phyloP scores from a whole-genome alignment of 2,888 invertebrate species.

The Biston betularia region DNA sequence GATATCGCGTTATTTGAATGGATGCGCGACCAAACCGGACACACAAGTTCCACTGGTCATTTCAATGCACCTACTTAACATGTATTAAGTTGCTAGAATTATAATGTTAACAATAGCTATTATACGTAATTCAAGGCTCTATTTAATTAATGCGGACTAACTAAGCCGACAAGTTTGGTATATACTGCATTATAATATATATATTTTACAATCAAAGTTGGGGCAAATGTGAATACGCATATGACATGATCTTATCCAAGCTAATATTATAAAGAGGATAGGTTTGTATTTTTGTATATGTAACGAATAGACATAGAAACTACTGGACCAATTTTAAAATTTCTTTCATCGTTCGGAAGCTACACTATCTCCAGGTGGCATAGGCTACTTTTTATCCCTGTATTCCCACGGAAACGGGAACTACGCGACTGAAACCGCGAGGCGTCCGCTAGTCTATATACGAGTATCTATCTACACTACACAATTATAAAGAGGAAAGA shows the following conservation, averaged over 20 bases:
- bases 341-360: no score
- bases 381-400: no score
- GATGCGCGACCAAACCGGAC: conserved; percentile 30
- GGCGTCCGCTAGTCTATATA: no score
- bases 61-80: conserved; percentile 23
- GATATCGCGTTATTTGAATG: conserved; percentile 5
- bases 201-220: conserved; percentile 1
- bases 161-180: conserved; percentile 3
- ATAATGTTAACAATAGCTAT: conserved; percentile 16
- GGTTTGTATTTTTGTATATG: no score
- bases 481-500: no score
- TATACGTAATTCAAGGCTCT: conserved; percentile 19
- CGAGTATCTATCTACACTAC: no score
- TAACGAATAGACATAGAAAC: no score
- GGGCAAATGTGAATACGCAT: neutral
- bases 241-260: neutral
- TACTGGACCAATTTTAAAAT: no score
- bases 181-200: conserved; percentile 6
- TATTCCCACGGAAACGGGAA: no score
- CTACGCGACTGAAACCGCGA: no score
- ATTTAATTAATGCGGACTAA: conserved; percentile 3
- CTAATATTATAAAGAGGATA: no score
- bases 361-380: no score
- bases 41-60: conserved; percentile 38
- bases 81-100: conserved; percentile 17